These are phyloP conservation scores for Craniophora ligustri DNA, from an alignment of 2,888 invertebrate genomes.

Conservation along the genomic window DNA sequence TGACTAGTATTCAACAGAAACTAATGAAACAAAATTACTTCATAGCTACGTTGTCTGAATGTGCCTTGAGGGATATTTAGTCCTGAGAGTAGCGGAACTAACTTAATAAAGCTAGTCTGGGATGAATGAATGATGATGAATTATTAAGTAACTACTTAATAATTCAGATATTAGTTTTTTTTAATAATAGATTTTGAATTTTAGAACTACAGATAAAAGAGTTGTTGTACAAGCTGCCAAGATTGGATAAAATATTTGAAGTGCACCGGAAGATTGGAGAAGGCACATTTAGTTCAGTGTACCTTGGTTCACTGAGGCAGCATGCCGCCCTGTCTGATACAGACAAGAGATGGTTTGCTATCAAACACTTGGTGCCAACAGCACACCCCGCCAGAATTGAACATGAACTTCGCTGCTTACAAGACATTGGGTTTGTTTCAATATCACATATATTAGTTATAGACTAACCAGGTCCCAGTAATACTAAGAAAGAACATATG, in stretches of 20 bases:
- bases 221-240: conserved; percentile 87
- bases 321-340: conserved; percentile 71
- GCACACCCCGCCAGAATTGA: conserved; percentile 94
- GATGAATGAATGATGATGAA: too few relatives aligned
- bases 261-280: conserved; percentile 93
- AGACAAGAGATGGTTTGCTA: conserved; percentile 91
- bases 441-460: background rate
- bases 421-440: conserved; percentile 91
- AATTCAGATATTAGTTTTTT: too few relatives aligned
- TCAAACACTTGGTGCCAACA: conserved; percentile 96
- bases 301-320: conserved; percentile 91
- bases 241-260: conserved; percentile 90
- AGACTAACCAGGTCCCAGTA: too few relatives aligned
- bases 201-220: conserved; percentile 79
- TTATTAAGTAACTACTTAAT: too few relatives aligned
- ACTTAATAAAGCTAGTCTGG: too few relatives aligned
- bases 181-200: conserved; percentile 39
- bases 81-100: too few relatives aligned
- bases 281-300: conserved; percentile 96
- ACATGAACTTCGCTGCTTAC: conserved; percentile 94
- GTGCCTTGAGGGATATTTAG: too few relatives aligned
- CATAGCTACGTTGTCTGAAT: too few relatives aligned
- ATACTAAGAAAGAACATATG: too few relatives aligned
- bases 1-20: too few relatives aligned
- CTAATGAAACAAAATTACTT: too few relatives aligned